phyloP scores from a whole-genome alignment of 2,888 invertebrate genomes.

The Pollenia labialis region DNA sequence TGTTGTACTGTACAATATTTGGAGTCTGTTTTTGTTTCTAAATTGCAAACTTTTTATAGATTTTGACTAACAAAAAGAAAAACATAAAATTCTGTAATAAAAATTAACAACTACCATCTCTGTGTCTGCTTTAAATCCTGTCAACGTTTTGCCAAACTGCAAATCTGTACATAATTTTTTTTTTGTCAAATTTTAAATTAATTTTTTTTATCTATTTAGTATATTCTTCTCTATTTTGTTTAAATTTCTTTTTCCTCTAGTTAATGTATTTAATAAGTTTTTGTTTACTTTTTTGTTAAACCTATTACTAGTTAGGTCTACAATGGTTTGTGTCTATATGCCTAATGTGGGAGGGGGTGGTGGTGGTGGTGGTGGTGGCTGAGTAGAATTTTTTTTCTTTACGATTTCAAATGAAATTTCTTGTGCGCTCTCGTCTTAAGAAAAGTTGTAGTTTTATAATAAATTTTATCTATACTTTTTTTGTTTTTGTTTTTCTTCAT shows the following conservation, averaged over 20 bases:
- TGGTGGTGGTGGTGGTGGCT: background rate
- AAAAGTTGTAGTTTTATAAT: constrained; percentile 29
- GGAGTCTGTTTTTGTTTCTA: too few species aligned
- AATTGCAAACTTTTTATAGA: too few species aligned
- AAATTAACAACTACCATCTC: constrained; percentile 1
- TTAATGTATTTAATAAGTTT: background rate
- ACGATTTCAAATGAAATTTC: constrained; percentile 60
- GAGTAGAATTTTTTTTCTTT: constrained; percentile 19
- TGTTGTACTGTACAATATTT: too few species aligned
- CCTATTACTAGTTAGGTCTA: constrained; percentile 29
- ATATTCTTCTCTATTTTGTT: background rate
- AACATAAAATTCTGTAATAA: background rate
- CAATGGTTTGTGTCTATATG: constrained; percentile 46
- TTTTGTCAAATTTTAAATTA: background rate
- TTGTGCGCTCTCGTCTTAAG: constrained; percentile 69
- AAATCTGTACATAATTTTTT: background rate
- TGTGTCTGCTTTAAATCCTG: background rate
- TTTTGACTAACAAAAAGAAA: background rate
- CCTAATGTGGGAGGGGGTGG: constrained; percentile 11
- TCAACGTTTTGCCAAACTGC: constrained; percentile 9
- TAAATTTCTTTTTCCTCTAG: constrained; percentile 6
- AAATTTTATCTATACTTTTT: constrained; percentile 15
- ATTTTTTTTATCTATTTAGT: background rate
- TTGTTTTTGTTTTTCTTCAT: constrained; percentile 1
- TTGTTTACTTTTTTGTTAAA: background rate